phyloP scores from a whole-genome alignment of 2,888 invertebrate species.

The Hypselothyrea guttata region DNA sequence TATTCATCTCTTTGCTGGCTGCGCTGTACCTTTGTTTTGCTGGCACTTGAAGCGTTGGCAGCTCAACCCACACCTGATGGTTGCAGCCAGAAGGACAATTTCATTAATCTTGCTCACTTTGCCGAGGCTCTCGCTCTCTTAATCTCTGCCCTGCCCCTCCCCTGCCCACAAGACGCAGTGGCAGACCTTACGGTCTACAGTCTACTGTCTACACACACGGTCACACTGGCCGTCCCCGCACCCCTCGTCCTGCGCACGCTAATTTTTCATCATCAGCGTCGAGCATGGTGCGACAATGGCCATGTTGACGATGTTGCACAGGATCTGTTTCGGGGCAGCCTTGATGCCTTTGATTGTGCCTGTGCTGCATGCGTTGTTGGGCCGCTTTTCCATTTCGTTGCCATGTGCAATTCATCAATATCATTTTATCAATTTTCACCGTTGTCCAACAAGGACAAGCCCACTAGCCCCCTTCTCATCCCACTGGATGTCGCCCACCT shows the following conservation, averaged over 20 bases:
- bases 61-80: conserved; percentile 33
- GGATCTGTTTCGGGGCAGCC: conserved; percentile 37
- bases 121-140: conserved; percentile 23
- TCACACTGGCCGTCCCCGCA: conserved; percentile 1
- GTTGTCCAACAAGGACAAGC: conserved; percentile 61
- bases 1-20: not conserved
- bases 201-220: conserved; percentile 40
- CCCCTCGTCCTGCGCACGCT: conserved; percentile 47
- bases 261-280: conserved; percentile 74
- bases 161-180: too few species aligned
- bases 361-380: conserved; percentile 9
- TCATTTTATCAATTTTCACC: conserved; percentile 81
- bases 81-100: conserved; percentile 33
- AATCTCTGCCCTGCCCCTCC: too few species aligned
- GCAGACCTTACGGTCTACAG: too few species aligned
- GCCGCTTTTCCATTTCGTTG: conserved; percentile 52
- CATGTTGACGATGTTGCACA: conserved; percentile 58
- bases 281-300: conserved; percentile 44
- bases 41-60: not conserved
- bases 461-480: not conserved
- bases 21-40: too few species aligned
- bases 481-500: too few species aligned
- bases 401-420: conserved; percentile 80
- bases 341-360: not conserved
- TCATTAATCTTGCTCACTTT: conserved; percentile 71